These are phyloP conservation scores for Drosophila mettleri DNA, from an alignment of 2,888 invertebrate species.

Conservation along the genomic window DNA sequence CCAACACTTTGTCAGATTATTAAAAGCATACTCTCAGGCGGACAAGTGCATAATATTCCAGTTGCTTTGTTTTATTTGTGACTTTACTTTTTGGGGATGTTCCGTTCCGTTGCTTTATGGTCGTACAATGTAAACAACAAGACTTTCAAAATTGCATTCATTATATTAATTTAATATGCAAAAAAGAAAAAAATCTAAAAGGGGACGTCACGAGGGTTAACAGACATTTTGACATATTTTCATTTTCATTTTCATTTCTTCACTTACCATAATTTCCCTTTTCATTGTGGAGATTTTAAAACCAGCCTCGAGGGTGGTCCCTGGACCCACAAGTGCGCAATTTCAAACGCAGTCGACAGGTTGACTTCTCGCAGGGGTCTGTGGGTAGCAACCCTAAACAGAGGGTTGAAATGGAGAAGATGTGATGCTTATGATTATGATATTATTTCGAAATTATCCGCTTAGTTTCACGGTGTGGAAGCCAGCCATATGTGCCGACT, in stretches of 20 bases:
- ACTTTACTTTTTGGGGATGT: constrained; percentile 53
- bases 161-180: constrained; percentile 84
- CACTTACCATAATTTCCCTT: constrained; percentile 73
- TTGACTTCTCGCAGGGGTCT: constrained; percentile 70
- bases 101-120: constrained; percentile 53
- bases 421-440: constrained; percentile 82
- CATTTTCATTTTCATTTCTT: constrained; percentile 70
- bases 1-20: constrained; percentile 73
- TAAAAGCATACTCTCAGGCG: constrained; percentile 72
- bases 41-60: constrained; percentile 84
- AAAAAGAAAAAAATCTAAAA: constrained; percentile 52
- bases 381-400: constrained; percentile 13
- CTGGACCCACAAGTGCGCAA: constrained; percentile 71
- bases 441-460: constrained; percentile 84
- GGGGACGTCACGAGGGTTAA: constrained; percentile 55
- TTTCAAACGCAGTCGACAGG: constrained; percentile 80
- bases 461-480: constrained; percentile 76
- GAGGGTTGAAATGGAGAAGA: constrained; percentile 56
- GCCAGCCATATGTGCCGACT: constrained; percentile 81
- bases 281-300: constrained; percentile 62
- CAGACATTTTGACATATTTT: constrained; percentile 78
- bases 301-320: constrained; percentile 36
- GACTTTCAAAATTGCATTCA: constrained; percentile 80
- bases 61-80: constrained; percentile 80
- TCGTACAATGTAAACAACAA: constrained; percentile 68